Base-by-base conservation (phyloP, 1,140 invertebrate genomes). In the Muscidifurax raptorellus region DNA sequence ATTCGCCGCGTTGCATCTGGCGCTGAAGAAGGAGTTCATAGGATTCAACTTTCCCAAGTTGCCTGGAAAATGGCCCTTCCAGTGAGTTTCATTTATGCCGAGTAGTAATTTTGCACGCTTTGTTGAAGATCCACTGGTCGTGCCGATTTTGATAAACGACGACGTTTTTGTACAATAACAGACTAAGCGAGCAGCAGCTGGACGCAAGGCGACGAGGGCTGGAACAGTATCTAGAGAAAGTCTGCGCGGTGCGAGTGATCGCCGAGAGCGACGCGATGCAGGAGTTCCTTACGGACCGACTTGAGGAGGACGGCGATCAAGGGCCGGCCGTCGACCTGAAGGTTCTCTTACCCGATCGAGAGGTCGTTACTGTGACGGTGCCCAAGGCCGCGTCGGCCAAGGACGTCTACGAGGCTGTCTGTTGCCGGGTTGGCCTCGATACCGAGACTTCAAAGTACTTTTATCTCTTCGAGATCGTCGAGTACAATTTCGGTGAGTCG, bases 11-110 rank as follows among this genome's bases (percentile, higher is more conserved):
- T 92, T 99, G 76, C 97, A 99, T 90, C 95, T 96, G 87, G 96
- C 96, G 85, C 94, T 99, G 72, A 99, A 99, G 92, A 97, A 98
- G 91, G 98, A 99, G 92, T 99, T 99, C 93, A 94, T 97, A 85
- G 99, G 99, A 77, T 99, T 99, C 92, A 97, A 96, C 91, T 99
- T 99, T 92, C 99, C 99, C 0, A 99, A 99, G 94, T 93, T 99
- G 77, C 99, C 99, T 0, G 98, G 98, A 77, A 99, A 99, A 94
- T 99, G 99, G 98, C 98, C 98, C 72, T 99, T 99, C 91, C 96
- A 97, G 91, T 95, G 95, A 93, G 94, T 92, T 9, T 1, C 1
- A 40, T 47, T 47, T 47, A 0, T 6, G 10, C 5, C 25, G 12
- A 27, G 5, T 69, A 25, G 28, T 30, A 4, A 28, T 25, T 69